These are phyloP conservation scores for Thumatha senex DNA, from an alignment of 2,888 invertebrate genomes.

Conservation along the genomic window DNA sequence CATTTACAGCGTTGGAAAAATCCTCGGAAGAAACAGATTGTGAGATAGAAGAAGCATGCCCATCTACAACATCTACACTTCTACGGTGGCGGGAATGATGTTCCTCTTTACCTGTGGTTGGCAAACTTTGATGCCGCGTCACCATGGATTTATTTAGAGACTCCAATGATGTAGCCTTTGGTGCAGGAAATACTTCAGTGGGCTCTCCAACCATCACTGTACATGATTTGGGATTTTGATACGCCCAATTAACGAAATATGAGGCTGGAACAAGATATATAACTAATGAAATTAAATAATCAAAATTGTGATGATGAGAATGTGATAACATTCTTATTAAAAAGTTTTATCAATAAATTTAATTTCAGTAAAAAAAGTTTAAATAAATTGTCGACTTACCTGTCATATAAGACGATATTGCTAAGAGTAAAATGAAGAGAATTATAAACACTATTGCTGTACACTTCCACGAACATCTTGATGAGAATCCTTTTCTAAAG, in stretches of 20 bases:
- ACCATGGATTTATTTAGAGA: conserved; percentile 86
- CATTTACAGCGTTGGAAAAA: conserved; percentile 68
- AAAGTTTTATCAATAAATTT: too few relatives aligned
- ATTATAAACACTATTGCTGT: conserved; percentile 94
- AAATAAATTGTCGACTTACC: conserved; percentile 77
- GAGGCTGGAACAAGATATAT: conserved; percentile 84
- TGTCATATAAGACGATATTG: conserved; percentile 93
- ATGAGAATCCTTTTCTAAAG: conserved; percentile 93
- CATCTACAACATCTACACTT: conserved; percentile 86
- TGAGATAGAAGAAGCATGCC: conserved; percentile 80
- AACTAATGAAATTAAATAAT: conserved; percentile 6
- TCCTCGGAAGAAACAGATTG: conserved; percentile 66
- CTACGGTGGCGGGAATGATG: conserved; percentile 87
- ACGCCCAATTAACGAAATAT: conserved; percentile 93
- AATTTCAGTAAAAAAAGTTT: too few relatives aligned
- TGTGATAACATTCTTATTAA: too few relatives aligned
- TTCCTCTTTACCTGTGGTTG: conserved; percentile 79
- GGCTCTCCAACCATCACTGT: conserved; percentile 92
- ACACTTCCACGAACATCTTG: conserved; percentile 96
- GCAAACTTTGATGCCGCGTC: conserved; percentile 85
- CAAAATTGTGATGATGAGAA: background rate
- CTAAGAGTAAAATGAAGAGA: conserved; percentile 91
- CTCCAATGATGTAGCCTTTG: conserved; percentile 88
- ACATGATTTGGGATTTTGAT: conserved; percentile 92
- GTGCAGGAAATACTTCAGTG: conserved; percentile 86